Conservation (phyloP, 2,888 invertebrate genomes). For the Balanococcus diminutus region DNA sequence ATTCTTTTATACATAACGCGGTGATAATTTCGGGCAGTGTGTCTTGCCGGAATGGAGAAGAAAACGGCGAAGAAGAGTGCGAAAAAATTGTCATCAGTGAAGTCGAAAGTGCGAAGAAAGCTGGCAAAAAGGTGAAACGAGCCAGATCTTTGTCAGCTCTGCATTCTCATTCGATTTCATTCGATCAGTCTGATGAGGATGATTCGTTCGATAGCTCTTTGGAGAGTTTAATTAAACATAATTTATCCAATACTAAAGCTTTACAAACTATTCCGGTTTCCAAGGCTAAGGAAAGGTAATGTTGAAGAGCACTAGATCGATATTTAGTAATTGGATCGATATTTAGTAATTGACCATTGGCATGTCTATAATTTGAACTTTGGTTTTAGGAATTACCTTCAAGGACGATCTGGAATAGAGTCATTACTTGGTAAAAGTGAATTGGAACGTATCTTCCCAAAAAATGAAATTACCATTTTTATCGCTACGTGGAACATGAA, state of each 20-base stretch:
- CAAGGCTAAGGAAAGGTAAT: slow-evolving; percentile 77
- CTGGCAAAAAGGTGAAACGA: slow-evolving; percentile 42
- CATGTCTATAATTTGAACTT: not conserved
- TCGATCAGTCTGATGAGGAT: not conserved
- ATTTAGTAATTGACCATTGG: too few species aligned
- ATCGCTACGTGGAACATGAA: slow-evolving; percentile 95
- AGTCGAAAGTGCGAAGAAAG: not conserved
- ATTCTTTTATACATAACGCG: slow-evolving; percentile 18
- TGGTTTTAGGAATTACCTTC: slow-evolving; percentile 69
- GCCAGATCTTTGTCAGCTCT: slow-evolving; percentile 53
- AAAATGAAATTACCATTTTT: slow-evolving; percentile 83
- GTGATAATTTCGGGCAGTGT: slow-evolving; percentile 28
- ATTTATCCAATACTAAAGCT: slow-evolving; percentile 76
- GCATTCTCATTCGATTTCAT: slow-evolving; percentile 45
- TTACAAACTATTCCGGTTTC: slow-evolving; percentile 81
- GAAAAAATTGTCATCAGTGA: not conserved
- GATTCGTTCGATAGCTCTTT: slow-evolving; percentile 62
- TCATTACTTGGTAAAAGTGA: slow-evolving; percentile 84
- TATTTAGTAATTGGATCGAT: not conserved
- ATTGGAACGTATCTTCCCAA: slow-evolving; percentile 83
- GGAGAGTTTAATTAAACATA: slow-evolving; percentile 75
- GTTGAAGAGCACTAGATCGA: not conserved
- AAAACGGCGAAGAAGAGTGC: not conserved
- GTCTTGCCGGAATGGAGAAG: not conserved
- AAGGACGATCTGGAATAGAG: slow-evolving; percentile 79